Conservation (phyloP, 2,888 invertebrate genomes). For the Lepidocyrtoides sp. region DNA sequence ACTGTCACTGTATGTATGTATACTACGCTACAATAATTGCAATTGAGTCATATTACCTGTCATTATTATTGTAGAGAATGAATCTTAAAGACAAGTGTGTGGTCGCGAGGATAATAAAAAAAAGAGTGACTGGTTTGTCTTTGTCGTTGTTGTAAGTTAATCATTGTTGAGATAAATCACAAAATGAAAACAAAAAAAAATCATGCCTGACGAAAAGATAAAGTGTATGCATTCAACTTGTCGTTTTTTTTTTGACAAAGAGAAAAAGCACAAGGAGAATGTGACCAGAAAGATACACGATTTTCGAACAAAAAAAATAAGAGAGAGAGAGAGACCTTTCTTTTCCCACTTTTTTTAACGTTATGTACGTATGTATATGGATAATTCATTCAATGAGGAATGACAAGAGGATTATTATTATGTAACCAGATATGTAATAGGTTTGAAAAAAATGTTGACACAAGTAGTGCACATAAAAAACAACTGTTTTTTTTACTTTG, state of each 20-base stretch:
- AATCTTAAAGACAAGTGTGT: constrained; percentile 56
- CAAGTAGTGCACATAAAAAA: background rate
- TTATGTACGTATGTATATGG: background rate
- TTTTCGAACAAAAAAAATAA: constrained; percentile 38
- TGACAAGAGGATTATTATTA: constrained; percentile 8
- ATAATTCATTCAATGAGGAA: background rate
- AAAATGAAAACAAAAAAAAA: constrained; percentile 41
- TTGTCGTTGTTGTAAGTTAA: background rate
- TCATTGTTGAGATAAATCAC: constrained; percentile 65
- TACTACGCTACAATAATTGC: background rate
- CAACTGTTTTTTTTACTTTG: too few relatives aligned
- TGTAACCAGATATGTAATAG: background rate
- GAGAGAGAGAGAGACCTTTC: constrained; percentile 48
- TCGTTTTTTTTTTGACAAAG: too few relatives aligned
- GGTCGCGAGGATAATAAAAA: constrained; percentile 57
- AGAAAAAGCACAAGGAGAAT: constrained; percentile 11
- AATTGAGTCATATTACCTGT: constrained; percentile 57
- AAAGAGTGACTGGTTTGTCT: constrained; percentile 46
- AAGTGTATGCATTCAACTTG: too few relatives aligned
- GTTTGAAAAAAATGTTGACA: background rate
- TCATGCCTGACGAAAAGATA: constrained; percentile 6
- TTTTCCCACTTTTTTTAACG: background rate
- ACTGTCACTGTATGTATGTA: background rate
- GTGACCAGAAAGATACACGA: constrained; percentile 44
- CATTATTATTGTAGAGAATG: constrained; percentile 52